Base-by-base conservation (phyloP, 2,888 invertebrate species). In the Alentia gelatinosa region DNA sequence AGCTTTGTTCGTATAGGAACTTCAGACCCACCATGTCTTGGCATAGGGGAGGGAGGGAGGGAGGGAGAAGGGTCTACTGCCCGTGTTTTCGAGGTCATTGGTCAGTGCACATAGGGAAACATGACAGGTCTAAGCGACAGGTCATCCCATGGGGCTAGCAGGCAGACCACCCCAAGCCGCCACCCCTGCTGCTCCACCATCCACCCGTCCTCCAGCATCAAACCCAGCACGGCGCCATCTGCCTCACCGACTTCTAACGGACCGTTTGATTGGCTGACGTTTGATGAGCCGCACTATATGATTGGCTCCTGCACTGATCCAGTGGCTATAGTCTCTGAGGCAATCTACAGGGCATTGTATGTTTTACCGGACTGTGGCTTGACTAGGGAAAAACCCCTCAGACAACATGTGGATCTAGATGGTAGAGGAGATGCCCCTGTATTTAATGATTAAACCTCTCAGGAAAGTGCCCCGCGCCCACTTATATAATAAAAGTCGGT, bases 201-300 rank as follows among this genome's bases (percentile, higher is more conserved):
- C 56, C n/a, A 68, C 23, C 68, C 68, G 12, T 30, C 68, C 26
- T 68, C 26, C 9, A 47, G 12, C 68, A 68, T 68, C 68, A 68
- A 68, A 68, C 68, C 19, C 68, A 68, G 23, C 33, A 19, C 68
- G 30, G 68, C 12, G n/a, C 68, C 68, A 68, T 26, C 26, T 68
- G 68, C 68, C 68, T 26, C 30, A 68, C 68, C 30, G 68, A 30
- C 33, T 68, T 68, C 68, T 68, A 68, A 68, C 68, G 68, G 68
- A 68, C 30, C 68, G 68, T 68, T 30, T 26, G 68, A 68, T 68
- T 68, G 68, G 68, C 30, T 68, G 68, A 68, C 68, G 68, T 68
- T 68, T 68, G 68, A 68, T 68, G 68, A 68, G 68, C 26, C 30
- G 26, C 68, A 26, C 26, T 68, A 68, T 68, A 68, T 68, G 68